Conservation (phyloP, 2,113 vertebrate genomes). For the Tylochromis polylepis region DNA sequence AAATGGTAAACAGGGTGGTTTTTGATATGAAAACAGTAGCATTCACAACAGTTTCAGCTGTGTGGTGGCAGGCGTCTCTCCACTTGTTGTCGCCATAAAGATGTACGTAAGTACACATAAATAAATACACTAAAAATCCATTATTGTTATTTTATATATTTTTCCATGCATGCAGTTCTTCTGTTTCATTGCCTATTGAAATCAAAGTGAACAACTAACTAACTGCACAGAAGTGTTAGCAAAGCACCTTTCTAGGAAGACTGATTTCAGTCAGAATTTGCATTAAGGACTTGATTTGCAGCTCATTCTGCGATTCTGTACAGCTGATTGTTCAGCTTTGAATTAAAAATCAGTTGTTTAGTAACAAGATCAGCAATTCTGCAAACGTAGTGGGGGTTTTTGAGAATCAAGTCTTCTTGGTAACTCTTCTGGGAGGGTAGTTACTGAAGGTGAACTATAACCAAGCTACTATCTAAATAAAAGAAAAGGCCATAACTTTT, state of each 20-base stretch:
- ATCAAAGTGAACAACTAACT: not conserved
- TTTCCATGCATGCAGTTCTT: not conserved
- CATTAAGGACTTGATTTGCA: not conserved
- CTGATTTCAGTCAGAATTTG: not conserved
- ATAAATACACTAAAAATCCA: not conserved
- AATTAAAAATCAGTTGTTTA: not conserved
- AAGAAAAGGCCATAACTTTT: not conserved
- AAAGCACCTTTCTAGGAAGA: not conserved
- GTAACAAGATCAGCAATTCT: not conserved
- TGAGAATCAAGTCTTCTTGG: not conserved
- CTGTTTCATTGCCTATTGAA: not conserved
- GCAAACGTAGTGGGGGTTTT: not conserved
- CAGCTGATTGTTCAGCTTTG: not conserved
- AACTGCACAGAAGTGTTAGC: not conserved
- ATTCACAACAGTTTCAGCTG: not conserved
- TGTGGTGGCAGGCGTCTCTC: not conserved
- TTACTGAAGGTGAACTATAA: not conserved
- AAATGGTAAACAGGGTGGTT: not conserved
- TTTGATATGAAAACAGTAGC: rapidly evolving
- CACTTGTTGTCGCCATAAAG: not conserved
- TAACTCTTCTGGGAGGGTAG: not conserved
- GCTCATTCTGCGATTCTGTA: not conserved
- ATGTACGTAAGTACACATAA: not conserved
- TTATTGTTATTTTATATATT: not conserved
- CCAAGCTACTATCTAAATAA: not conserved